phyloP scores from a whole-genome alignment of 2,888 invertebrate genomes.

The Athrips mouffetella region DNA sequence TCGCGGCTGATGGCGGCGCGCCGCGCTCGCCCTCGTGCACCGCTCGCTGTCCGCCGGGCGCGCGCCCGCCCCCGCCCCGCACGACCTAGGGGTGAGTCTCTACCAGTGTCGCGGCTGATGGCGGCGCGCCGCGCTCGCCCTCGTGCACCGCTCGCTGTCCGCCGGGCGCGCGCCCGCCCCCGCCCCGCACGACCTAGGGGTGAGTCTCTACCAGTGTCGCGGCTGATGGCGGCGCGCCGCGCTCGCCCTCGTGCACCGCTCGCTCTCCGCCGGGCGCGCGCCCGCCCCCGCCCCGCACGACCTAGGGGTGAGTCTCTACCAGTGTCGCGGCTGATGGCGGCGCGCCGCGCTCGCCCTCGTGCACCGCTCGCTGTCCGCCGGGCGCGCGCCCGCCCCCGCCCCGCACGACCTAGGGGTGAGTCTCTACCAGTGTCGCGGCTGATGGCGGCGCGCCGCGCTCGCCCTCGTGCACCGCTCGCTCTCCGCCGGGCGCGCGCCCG shows the following conservation, averaged over 20 bases:
- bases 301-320: conserved; percentile 41
- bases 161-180: conserved; percentile 22
- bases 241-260: conserved; percentile 47
- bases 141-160: conserved; percentile 46
- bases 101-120: no score
- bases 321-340: no score
- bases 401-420: no score
- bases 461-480: no score
- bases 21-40: conserved; percentile 53
- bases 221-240: conserved; percentile 59
- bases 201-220: no score
- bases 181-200: conserved; percentile 35
- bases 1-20: no score
- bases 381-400: no score
- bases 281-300: conserved; percentile 28
- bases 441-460: no score
- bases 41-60: conserved; percentile 35
- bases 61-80: conserved; percentile 18
- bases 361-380: no score
- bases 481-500: no score
- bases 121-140: conserved; percentile 52
- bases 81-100: conserved; percentile 42
- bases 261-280: conserved; percentile 30
- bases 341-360: no score
- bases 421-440: no score